Evolutionary conservation across 2,797 vertebrate genomes (phyloP).

Genomic region (Enteromius trimaculatus): DNA sequence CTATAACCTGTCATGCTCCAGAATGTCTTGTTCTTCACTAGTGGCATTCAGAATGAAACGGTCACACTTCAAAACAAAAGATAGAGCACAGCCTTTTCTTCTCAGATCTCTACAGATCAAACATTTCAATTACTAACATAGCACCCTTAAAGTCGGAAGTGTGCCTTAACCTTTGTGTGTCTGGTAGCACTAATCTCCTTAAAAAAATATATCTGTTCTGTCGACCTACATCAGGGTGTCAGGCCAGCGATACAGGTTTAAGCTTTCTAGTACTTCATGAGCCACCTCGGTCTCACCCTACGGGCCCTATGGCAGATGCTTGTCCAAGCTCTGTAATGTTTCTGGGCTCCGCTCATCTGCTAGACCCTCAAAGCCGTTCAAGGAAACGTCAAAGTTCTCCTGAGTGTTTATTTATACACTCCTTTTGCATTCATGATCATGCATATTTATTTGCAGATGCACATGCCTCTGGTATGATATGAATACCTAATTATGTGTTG

Average conservation of each 20-base stretch:
- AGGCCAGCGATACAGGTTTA: slow-evolving; percentile 30
- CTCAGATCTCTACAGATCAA: slow-evolving; percentile 52
- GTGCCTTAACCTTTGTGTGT: slow-evolving; percentile 21
- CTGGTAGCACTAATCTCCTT: neutral
- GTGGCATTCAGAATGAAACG: slow-evolving; percentile 24
- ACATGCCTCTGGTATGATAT: neutral
- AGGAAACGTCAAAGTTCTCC: neutral
- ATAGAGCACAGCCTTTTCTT: slow-evolving; percentile 23
- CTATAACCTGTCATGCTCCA: slow-evolving; percentile 7
- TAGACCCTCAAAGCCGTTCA: slow-evolving; percentile 16
- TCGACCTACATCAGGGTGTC: slow-evolving; percentile 26
- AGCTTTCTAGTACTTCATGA: neutral
- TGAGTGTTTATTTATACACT: slow-evolving; percentile 41
- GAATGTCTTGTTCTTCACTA: neutral
- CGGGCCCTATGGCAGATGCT: slow-evolving; percentile 32
- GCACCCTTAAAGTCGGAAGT: slow-evolving; percentile 7
- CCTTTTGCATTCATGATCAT: neutral
- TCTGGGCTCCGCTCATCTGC: neutral
- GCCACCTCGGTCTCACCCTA: slow-evolving; percentile 36
- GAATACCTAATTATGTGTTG: neutral
- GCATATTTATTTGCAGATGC: slow-evolving; percentile 14
- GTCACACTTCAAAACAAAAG: slow-evolving; percentile 30
- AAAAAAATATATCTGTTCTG: neutral
- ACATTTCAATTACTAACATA: slow-evolving; percentile 49
- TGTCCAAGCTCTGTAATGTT: slow-evolving; percentile 7